A percentile compares a stretch with the other conserved stretches of the same genome.
Evolutionary conservation across 2,113 vertebrate species (phyloP).

Genomic region (Toxotes chatareus): DNA sequence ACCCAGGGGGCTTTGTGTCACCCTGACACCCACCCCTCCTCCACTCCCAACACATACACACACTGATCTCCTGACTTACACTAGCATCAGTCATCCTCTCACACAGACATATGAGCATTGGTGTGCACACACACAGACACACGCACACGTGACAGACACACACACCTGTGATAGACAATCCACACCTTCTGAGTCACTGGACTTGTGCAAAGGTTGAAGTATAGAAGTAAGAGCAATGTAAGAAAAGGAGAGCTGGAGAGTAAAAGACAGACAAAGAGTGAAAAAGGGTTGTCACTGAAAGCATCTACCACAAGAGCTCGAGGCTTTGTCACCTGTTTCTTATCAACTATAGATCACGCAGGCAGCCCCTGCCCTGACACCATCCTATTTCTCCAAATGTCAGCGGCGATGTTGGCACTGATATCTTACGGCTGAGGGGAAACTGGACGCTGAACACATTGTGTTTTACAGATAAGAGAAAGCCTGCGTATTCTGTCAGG

Average conservation of each 20-base stretch:
- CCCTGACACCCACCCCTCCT: slow-evolving; percentile 45
- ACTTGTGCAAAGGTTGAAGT: slow-evolving; percentile 12
- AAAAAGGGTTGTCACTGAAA: slow-evolving; percentile 15
- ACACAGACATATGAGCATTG: slow-evolving; percentile 1
- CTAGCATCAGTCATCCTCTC: slow-evolving; percentile 31
- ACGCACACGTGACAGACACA: slow-evolving; percentile 11
- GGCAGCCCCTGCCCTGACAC: slow-evolving; percentile 67
- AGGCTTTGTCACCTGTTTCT: slow-evolving; percentile 67
- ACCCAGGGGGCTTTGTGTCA: slow-evolving; percentile 76
- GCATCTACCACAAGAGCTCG: slow-evolving; percentile 23
- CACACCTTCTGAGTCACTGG: slow-evolving; percentile 61
- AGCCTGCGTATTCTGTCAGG: slow-evolving; percentile 41
- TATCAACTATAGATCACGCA: slow-evolving; percentile 73
- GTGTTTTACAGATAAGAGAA: slow-evolving; percentile 64
- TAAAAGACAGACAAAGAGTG: slow-evolving; percentile 20
- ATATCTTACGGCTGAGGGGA: slow-evolving; percentile 62
- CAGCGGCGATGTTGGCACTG: slow-evolving; percentile 75
- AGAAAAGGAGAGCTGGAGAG: slow-evolving; percentile 8
- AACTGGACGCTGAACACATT: slow-evolving; percentile 53
- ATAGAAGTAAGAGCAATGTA: slow-evolving; percentile 31
- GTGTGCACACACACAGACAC: neutral
- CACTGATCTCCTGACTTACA: slow-evolving; percentile 43
- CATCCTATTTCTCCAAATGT: slow-evolving; percentile 82
- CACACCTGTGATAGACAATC: slow-evolving; percentile 59
- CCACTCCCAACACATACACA: neutral